Percentiles rank a stretch among this genome's conserved stretches.
Conservation (phyloP, 2,888 invertebrate genomes). For the Cephus runcator region DNA sequence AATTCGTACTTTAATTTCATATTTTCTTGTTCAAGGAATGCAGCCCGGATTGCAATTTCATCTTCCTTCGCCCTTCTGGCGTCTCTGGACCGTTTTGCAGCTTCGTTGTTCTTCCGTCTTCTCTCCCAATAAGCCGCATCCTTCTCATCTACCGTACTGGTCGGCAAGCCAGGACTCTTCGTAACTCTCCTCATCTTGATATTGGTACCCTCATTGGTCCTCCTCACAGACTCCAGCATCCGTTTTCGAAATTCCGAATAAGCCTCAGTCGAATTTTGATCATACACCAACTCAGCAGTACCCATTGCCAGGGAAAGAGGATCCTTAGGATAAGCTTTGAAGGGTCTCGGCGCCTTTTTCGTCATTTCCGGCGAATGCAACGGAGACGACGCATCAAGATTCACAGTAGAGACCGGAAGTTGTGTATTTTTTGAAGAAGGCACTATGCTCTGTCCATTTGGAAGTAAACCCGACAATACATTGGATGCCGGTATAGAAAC, state of each 20-base stretch:
- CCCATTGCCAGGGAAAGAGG: constrained; percentile 72
- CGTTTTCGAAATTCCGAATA: constrained; percentile 78
- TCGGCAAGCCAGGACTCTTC: constrained; percentile 36
- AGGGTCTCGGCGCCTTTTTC: constrained; percentile 70
- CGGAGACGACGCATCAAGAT: neutral
- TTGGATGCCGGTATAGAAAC: neutral
- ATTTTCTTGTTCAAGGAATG: constrained; percentile 88
- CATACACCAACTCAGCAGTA: constrained; percentile 66
- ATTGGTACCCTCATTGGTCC: constrained; percentile 74
- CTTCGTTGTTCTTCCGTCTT: constrained; percentile 91
- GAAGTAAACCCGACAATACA: neutral
- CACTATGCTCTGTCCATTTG: neutral
- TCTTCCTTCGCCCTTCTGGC: constrained; percentile 91
- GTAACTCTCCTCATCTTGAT: constrained; percentile 74
- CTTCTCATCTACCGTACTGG: constrained; percentile 63
- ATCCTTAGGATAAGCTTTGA: constrained; percentile 80
- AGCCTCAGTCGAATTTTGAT: constrained; percentile 73
- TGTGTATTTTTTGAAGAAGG: constrained; percentile 12
- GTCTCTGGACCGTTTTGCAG: constrained; percentile 94
- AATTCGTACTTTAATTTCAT: constrained; percentile 79
- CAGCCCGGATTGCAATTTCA: constrained; percentile 88
- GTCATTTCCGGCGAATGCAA: constrained; percentile 40
- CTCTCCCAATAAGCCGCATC: constrained; percentile 91
- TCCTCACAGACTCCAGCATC: constrained; percentile 75
- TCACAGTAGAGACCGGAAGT: constrained; percentile 22